A percentile compares a stretch with the other conserved stretches of the same genome.
Evolutionary conservation across 1,140 invertebrate genomes (phyloP).

Genomic region (Oreohelix idahoensis): DNA sequence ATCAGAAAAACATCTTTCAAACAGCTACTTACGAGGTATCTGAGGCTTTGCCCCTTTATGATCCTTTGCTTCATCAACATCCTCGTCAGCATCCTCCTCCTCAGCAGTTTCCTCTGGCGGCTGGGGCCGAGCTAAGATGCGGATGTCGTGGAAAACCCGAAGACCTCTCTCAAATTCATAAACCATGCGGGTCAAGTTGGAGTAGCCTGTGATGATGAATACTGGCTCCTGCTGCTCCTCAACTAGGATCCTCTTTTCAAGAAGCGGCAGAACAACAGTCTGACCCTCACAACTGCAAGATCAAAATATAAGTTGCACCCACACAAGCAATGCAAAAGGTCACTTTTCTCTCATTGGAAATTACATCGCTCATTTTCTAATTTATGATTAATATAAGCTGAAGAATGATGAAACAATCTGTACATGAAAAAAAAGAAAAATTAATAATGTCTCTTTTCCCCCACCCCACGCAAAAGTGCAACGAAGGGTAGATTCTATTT

Average conservation of each 20-base stretch:
- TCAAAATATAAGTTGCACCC: too few relatives aligned
- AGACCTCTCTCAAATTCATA: slow-evolving; percentile 88
- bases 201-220: slow-evolving; percentile 84
- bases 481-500: too few relatives aligned
- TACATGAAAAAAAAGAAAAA: too few relatives aligned
- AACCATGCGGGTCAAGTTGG: slow-evolving; percentile 87
- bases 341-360: too few relatives aligned
- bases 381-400: too few relatives aligned
- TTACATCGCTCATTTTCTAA: too few relatives aligned
- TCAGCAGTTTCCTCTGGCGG: slow-evolving; percentile 56
- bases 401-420: too few relatives aligned
- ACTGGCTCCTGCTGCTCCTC: slow-evolving; percentile 87
- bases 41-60: slow-evolving; percentile 47
- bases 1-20: too few relatives aligned
- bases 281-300: slow-evolving; percentile 56
- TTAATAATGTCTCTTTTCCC: too few relatives aligned
- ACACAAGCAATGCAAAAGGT: too few relatives aligned
- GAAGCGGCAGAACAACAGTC: slow-evolving; percentile 78
- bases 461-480: too few relatives aligned
- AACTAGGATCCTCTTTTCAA: slow-evolving; percentile 90
- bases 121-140: slow-evolving; percentile 75
- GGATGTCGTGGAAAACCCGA: slow-evolving; percentile 86
- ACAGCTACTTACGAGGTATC: slow-evolving; percentile 48
- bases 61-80: slow-evolving; percentile 46
- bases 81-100: slow-evolving; percentile 55